Conservation (phyloP, 2,888 invertebrate genomes). For the Drosophila niveifrons region DNA sequence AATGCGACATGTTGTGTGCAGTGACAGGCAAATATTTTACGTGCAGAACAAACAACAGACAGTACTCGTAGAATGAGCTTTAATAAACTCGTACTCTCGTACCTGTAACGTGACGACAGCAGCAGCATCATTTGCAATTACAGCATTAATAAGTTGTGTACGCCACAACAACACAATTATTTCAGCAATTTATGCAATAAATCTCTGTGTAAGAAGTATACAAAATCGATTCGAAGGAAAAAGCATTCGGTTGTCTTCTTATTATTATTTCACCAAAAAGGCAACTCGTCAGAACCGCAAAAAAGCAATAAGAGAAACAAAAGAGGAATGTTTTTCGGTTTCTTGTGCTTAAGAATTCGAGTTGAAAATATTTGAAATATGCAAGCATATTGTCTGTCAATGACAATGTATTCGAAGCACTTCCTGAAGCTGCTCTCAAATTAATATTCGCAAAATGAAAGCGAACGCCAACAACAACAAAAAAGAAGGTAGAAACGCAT, state of each 20-base stretch:
- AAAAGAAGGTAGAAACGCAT: neutral
- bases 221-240: neutral
- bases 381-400: slow-evolving; percentile 14
- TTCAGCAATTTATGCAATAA: neutral
- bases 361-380: slow-evolving; percentile 18
- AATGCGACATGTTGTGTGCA: slow-evolving; percentile 55
- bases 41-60: slow-evolving; percentile 57
- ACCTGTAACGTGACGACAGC: slow-evolving; percentile 10
- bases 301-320: neutral
- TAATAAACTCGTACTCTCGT: slow-evolving; percentile 21
- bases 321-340: slow-evolving; percentile 13
- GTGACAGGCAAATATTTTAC: slow-evolving; percentile 82
- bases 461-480: neutral
- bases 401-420: neutral
- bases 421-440: slow-evolving; percentile 8
- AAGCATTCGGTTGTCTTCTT: neutral
- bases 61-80: slow-evolving; percentile 18
- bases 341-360: slow-evolving; percentile 18
- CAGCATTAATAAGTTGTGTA: slow-evolving; percentile 1
- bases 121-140: slow-evolving; percentile 6
- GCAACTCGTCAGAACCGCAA: slow-evolving; percentile 10
- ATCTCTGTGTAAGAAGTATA: neutral
- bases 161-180: neutral
- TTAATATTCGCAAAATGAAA: slow-evolving; percentile 9
- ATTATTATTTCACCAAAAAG: neutral